Conservation (phyloP, 2,113 vertebrate species). For the Steatornis caripensis region DNA sequence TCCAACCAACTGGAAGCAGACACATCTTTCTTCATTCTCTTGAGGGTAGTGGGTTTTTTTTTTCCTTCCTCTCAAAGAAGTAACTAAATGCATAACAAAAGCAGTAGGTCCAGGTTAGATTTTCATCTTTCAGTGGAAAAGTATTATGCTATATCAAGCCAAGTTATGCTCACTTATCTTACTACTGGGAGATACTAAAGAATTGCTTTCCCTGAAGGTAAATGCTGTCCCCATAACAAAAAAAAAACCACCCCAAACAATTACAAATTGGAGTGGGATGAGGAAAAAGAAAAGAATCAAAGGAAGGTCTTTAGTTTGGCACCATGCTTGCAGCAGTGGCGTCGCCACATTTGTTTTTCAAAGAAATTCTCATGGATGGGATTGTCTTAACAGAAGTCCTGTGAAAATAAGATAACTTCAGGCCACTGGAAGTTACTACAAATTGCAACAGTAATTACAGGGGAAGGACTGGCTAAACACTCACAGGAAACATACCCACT, state of each 20-base stretch:
- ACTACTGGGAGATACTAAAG: background rate
- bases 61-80: background rate
- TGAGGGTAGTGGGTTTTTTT: background rate
- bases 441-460: background rate
- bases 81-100: background rate
- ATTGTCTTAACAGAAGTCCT: background rate
- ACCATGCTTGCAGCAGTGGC: background rate
- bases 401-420: background rate
- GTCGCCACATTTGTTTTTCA: background rate
- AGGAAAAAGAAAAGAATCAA: background rate
- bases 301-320: background rate
- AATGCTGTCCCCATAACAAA: background rate
- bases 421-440: background rate
- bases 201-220: background rate
- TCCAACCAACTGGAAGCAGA: background rate
- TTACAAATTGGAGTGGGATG: background rate
- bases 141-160: background rate
- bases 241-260: too few species aligned
- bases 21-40: background rate
- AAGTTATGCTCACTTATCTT: background rate
- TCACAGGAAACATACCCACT: background rate
- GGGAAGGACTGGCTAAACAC: background rate
- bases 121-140: background rate
- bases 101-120: background rate
- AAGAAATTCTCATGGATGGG: background rate